Evolutionary conservation across 2,797 vertebrate species (phyloP).

Genomic region (Phyllotis vaccarum): DNA sequence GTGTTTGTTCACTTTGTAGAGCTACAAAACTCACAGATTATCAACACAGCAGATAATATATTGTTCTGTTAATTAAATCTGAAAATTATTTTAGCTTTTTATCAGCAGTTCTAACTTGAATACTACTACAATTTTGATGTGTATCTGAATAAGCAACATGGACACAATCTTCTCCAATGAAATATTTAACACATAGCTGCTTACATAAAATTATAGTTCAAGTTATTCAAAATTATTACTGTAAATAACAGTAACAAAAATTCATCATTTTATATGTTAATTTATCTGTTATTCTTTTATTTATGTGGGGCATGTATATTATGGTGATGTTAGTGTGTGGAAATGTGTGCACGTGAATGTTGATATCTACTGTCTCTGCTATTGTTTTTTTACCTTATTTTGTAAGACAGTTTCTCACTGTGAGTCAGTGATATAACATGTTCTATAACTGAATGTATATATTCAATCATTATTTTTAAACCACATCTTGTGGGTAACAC

Average conservation of each 20-base stretch:
- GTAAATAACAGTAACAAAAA: background rate
- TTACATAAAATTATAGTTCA: background rate
- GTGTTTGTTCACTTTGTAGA: background rate
- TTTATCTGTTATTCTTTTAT: background rate
- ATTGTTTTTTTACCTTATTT: background rate
- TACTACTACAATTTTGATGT: background rate
- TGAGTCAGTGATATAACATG: background rate
- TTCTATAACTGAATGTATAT: background rate
- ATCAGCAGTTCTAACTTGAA: background rate
- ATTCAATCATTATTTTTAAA: slow-evolving; percentile 25
- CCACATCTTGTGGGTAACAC: background rate
- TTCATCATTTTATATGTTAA: background rate
- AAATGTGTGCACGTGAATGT: background rate
- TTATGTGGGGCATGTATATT: no score
- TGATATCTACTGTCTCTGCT: background rate
- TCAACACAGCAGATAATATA: background rate
- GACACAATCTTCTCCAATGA: background rate
- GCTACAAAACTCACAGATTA: slow-evolving; percentile 31
- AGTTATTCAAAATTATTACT: slow-evolving; percentile 3
- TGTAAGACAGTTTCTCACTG: background rate
- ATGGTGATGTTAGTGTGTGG: background rate
- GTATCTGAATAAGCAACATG: background rate
- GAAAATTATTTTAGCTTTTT: background rate
- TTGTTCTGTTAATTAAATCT: slow-evolving; percentile 22
- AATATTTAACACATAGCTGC: background rate